phyloP scores from a whole-genome alignment of 2,888 invertebrate species.

The Xestia xanthographa region DNA sequence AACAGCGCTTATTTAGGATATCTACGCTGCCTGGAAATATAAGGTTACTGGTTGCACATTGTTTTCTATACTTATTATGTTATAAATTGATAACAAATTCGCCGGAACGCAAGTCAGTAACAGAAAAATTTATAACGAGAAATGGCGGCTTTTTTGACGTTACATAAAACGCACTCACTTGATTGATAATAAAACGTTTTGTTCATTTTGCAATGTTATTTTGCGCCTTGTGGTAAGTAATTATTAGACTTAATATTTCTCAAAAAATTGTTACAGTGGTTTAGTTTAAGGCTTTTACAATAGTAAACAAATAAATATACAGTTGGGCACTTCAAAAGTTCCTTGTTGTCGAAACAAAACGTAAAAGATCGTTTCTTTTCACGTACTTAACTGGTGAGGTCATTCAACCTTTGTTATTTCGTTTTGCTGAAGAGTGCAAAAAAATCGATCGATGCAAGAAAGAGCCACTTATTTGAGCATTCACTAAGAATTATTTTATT shows the following conservation, averaged over 20 bases:
- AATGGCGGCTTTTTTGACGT: constrained; percentile 65
- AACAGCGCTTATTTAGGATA: not conserved
- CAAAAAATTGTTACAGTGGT: not conserved
- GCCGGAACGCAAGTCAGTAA: constrained; percentile 1
- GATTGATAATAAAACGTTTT: constrained; percentile 42
- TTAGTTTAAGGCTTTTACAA: not conserved
- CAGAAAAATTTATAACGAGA: constrained; percentile 22
- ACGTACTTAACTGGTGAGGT: too few relatives aligned
- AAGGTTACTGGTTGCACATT: constrained; percentile 1
- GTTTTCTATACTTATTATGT: constrained; percentile 11
- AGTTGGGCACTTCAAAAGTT: not conserved
- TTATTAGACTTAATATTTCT: too few relatives aligned
- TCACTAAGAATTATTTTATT: not conserved
- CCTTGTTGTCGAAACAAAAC: constrained; percentile 22
- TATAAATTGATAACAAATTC: constrained; percentile 2
- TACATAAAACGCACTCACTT: not conserved
- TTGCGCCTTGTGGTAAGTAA: not conserved
- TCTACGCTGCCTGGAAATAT: not conserved
- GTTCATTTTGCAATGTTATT: not conserved
- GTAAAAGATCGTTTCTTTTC: not conserved
- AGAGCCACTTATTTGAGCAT: not conserved
- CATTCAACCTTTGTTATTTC: not conserved
- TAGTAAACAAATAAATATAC: too few relatives aligned
- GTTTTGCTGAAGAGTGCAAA: not conserved
- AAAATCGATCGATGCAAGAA: not conserved